A percentile compares a stretch with the other conserved stretches of the same genome.
Evolutionary conservation across 2,797 vertebrate genomes (phyloP).

Genomic region (Notamacropus eugenii): DNA sequence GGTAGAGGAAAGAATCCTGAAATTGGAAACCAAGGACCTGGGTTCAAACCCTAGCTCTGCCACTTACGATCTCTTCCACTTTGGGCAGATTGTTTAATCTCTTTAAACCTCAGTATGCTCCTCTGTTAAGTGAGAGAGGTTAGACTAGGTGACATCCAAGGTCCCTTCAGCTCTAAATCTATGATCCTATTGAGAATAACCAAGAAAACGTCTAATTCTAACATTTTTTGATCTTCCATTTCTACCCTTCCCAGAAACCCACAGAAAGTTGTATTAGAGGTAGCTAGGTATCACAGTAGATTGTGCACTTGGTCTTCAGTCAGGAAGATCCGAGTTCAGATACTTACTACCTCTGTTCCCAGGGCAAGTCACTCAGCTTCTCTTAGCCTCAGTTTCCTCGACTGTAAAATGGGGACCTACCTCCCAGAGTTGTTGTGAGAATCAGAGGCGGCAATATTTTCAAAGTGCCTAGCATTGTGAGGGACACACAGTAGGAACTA

Average conservation of each 20-base stretch:
- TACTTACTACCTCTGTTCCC: not conserved
- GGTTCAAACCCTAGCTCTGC: not conserved
- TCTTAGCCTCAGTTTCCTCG: not conserved
- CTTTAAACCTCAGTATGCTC: slow-evolving; percentile 4
- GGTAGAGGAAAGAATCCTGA: not conserved
- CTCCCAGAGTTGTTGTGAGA: not conserved
- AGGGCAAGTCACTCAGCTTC: no score
- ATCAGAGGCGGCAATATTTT: not conserved
- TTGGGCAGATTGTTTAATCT: not conserved
- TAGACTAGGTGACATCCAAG: not conserved
- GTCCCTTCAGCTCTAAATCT: slow-evolving; percentile 2
- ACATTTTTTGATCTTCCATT: not conserved
- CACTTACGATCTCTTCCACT: not conserved
- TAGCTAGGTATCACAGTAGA: no score
- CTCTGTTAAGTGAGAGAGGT: not conserved
- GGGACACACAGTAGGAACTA: not conserved
- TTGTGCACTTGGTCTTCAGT: not conserved
- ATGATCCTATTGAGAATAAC: not conserved
- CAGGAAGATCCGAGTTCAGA: not conserved
- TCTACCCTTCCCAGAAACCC: not conserved
- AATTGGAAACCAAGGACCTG: not conserved
- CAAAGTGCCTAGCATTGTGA: not conserved
- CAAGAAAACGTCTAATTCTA: not conserved
- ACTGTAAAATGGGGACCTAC: not conserved
- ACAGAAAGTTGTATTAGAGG: not conserved